These are phyloP conservation scores for Trachelus tabidus DNA, from an alignment of 2,888 invertebrate genomes.

Conservation along the genomic window DNA sequence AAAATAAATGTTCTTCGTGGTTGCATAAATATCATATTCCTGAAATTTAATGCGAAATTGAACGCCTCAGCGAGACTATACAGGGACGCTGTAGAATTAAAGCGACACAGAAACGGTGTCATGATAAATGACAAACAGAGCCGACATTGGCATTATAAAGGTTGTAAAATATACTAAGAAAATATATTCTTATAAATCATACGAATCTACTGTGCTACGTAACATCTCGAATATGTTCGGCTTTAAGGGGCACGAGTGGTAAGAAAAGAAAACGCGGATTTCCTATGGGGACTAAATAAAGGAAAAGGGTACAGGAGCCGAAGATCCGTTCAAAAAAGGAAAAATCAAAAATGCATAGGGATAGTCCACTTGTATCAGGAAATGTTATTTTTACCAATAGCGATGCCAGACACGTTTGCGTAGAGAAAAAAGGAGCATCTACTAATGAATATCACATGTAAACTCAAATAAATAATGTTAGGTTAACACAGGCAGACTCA, in stretches of 20 bases:
- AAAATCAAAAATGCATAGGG: background rate
- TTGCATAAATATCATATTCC: background rate
- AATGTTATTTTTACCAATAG: background rate
- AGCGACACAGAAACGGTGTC: too few relatives aligned
- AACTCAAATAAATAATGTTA: background rate
- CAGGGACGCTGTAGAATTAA: background rate
- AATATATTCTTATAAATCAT: background rate
- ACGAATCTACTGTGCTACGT: background rate
- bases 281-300: background rate
- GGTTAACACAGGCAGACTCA: background rate
- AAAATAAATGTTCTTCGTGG: background rate
- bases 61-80: background rate
- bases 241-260: background rate
- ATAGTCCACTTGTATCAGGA: background rate
- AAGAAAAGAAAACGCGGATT: background rate
- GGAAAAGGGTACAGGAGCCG: background rate
- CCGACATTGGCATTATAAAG: too few relatives aligned
- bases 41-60: background rate
- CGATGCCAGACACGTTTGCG: background rate
- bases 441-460: background rate
- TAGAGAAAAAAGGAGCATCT: background rate
- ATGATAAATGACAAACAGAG: too few relatives aligned
- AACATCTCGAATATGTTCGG: background rate
- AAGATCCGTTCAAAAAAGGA: background rate
- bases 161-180: background rate